phyloP scores from a whole-genome alignment of 2,797 vertebrate species.

The Bradypus variegatus region DNA sequence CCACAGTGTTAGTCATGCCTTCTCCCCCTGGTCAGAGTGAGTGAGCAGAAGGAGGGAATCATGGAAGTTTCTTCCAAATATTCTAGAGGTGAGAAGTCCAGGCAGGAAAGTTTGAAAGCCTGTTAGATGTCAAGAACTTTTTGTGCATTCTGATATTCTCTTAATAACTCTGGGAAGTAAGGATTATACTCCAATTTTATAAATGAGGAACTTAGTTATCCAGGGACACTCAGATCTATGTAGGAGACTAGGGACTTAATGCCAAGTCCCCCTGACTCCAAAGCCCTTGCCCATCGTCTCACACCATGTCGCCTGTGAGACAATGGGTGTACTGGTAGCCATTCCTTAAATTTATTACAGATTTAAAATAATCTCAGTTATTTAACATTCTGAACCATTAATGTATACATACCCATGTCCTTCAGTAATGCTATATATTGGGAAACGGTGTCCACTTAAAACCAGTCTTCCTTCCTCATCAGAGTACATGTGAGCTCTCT shows the following conservation, averaged over 20 bases:
- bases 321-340: not conserved
- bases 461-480: not conserved
- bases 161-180: not conserved
- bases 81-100: not conserved
- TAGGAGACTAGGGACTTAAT: not conserved
- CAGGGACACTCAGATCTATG: not conserved
- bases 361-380: not conserved
- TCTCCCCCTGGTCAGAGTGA: not conserved
- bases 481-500: accelerated
- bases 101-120: not conserved
- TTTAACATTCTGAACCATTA: not conserved
- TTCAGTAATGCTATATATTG: not conserved
- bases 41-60: no score
- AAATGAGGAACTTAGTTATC: not conserved
- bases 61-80: not conserved
- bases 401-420: no score
- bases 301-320: not conserved
- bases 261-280: not conserved
- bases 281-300: not conserved
- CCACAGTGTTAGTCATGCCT: not conserved
- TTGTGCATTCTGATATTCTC: not conserved
- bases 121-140: not conserved
- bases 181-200: not conserved
- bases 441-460: not conserved
- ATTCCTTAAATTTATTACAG: not conserved